Base-by-base conservation (phyloP, 2,113 vertebrate genomes). In the Puntigrus tetrazona region DNA sequence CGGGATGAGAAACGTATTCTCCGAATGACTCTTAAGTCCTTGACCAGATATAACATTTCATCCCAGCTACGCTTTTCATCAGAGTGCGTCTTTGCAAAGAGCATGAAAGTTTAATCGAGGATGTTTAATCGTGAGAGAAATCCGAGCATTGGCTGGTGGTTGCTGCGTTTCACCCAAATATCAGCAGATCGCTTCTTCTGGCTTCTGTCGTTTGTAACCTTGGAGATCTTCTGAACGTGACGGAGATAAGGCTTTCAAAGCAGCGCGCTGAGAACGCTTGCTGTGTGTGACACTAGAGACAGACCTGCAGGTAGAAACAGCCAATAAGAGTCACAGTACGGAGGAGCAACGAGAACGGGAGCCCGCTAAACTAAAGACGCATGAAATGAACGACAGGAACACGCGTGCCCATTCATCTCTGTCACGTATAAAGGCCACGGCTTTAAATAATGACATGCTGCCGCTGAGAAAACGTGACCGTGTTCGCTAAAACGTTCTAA, bases 41-140 rank as follows among this genome's bases (percentile, higher is more conserved):
- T 92, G 92, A 92, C 89, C 43, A 89, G 87, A 92, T 90, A 83
- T 87, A 89, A 67, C 85, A 16, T 87, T 89, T 90, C 91, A 91
- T 90, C 88, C 84, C 90, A 81, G 81, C 83, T 89, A 87, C n/a
- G 38, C 20, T 41, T 78, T 87, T 86, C 85, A 91, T 88, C 85
- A 85, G 73, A 88, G 89, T 81, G 81, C 55, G 79, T 57, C 69
- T 86, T 77, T 85, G 84, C 84, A 83, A 86, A 45, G 14, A 22
- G 6, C 14, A 36, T 36, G 73, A 16, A 52, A 57, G 50, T 36
- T 72, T 59, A 74, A 79, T 81, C 14, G 16, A n/a, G 8, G 9
- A 31, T 65, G 61, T 65, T 65, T 65, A 34, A 67, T 34, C 20
- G 5, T 38, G 63, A 22, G 31, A 36, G 65, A 22, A 69, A 36